Percentiles rank a stretch among this genome's conserved stretches.
Evolutionary conservation across 2,888 invertebrate species (phyloP).

Genomic region (Oxytorus armatus): DNA sequence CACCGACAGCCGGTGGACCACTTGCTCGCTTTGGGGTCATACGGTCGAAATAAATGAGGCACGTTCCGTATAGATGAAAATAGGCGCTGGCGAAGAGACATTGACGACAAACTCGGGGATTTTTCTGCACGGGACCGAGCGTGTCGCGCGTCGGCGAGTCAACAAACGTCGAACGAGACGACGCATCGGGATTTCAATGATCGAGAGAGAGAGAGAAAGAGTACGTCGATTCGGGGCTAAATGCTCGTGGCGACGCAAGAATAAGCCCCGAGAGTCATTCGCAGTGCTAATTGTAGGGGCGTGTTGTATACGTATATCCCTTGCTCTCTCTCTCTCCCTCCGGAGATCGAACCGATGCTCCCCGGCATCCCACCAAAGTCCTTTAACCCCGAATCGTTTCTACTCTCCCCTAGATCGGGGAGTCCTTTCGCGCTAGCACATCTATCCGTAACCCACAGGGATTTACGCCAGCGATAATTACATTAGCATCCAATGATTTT

Average conservation of each 20-base stretch:
- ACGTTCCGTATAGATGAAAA: conserved; percentile 13
- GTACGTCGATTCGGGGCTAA: conserved; percentile 39
- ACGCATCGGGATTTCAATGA: conserved; percentile 36
- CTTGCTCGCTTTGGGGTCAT: conserved; percentile 56
- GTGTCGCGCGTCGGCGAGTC: no score
- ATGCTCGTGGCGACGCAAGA: conserved; percentile 34
- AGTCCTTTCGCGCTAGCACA: conserved; percentile 68
- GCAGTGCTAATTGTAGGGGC: conserved; percentile 82
- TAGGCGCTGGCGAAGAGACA: conserved; percentile 32
- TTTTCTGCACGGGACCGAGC: no score
- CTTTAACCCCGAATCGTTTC: conserved; percentile 67
- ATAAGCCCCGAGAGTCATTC: conserved; percentile 76
- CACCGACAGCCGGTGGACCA: conserved; percentile 81
- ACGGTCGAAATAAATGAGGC: conserved; percentile 45
- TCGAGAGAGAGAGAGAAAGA: conserved; percentile 12
- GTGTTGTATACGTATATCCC: conserved; percentile 65
- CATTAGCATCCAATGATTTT: conserved; percentile 84
- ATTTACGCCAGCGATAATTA: conserved; percentile 81
- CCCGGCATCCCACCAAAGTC: conserved; percentile 37
- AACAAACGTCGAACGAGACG: conserved; percentile 34
- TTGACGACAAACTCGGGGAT: conserved; percentile 31
- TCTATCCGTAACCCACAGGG: conserved; percentile 79
- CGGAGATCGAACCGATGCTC: conserved; percentile 44
- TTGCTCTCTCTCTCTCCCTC: conserved; percentile 28
- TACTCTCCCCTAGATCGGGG: conserved; percentile 40